Base-by-base conservation (phyloP, 2,888 invertebrate species). In the Hedychridium roseum region DNA sequence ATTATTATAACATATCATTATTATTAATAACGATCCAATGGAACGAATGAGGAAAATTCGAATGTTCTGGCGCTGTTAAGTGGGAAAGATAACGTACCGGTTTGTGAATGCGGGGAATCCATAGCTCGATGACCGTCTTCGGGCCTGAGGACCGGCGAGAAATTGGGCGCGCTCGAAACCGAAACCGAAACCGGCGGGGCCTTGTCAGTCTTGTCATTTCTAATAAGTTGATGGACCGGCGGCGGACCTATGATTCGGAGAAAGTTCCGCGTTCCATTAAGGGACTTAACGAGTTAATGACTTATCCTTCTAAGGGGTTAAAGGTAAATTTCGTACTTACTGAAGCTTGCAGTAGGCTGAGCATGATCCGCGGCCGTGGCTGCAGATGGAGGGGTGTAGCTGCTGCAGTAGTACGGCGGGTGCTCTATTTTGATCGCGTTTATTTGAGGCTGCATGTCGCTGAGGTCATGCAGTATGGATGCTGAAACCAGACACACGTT, bases 391-490 rank as follows among this genome's bases (percentile, higher is more conserved):
- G 89, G 85, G 69, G 89, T 86, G 81, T 91, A 92, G 81, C 87
- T 90, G 79, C 86, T 88, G 82, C 90, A 90, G 81, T 91, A 91
- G 80, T 90, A 91, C 67, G 87, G 85, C 64, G 90, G 86, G 79
- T 88, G 90, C 82, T 92, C 92, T 80, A 91, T 85, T 82, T 91
- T 91, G 74, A 91, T 90, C 71, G 86, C 85, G 80, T 87, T 88
- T 76, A 88, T 85, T 82, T 88, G 66, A 82, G 88, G 74, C 84
- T 88, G 79, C 80, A 88, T 87, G 68, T 89, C 89, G 56, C 87
- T 90, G 60, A 91, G 86, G 82, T 94, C 94, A 82, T 92, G 94
- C 80, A 96, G 88, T 79, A 97, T 96, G 76, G 96, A 96, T 66
- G 94, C 96, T 96, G 86, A 69, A 86, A 85, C 74, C 79, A 71